Evolutionary conservation across 2,113 vertebrate genomes (phyloP).

Genomic region (Charina bottae): DNA sequence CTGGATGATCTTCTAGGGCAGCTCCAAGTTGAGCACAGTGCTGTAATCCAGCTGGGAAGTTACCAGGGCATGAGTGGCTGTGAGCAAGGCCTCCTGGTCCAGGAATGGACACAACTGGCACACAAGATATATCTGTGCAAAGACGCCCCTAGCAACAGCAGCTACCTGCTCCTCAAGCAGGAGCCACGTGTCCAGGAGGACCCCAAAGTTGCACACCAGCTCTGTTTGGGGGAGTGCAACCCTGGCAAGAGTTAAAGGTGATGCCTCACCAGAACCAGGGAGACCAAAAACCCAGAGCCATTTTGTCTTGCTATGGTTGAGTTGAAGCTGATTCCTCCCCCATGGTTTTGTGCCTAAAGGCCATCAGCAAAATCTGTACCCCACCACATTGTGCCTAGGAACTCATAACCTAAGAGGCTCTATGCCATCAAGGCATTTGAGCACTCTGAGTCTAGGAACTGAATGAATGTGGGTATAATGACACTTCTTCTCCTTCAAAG

Average conservation of each 20-base stretch:
- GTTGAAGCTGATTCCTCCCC: not conserved
- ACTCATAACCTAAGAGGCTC: no score
- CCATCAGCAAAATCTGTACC: not conserved
- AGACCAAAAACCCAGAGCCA: not conserved
- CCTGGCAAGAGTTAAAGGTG: not conserved
- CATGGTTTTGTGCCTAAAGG: not conserved
- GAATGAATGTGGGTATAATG: not conserved
- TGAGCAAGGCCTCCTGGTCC: not conserved
- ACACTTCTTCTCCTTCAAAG: no score
- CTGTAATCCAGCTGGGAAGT: not conserved
- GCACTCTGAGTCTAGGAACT: not conserved
- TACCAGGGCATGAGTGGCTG: not conserved
- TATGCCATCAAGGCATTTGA: not conserved
- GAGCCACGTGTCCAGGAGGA: not conserved
- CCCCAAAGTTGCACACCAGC: not conserved
- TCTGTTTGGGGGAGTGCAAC: not conserved
- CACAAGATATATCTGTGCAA: not conserved
- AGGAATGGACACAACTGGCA: not conserved
- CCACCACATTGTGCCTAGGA: not conserved
- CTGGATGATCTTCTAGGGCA: not conserved
- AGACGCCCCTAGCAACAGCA: not conserved
- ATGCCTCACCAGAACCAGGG: not conserved
- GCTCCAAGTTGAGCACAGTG: not conserved
- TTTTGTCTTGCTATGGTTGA: not conserved
- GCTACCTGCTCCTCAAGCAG: not conserved